Evolutionary conservation across 2,797 vertebrate species (phyloP), one percentile per base, ranked within the genome.

Genomic region (Phalloptychus januarius): DNA sequence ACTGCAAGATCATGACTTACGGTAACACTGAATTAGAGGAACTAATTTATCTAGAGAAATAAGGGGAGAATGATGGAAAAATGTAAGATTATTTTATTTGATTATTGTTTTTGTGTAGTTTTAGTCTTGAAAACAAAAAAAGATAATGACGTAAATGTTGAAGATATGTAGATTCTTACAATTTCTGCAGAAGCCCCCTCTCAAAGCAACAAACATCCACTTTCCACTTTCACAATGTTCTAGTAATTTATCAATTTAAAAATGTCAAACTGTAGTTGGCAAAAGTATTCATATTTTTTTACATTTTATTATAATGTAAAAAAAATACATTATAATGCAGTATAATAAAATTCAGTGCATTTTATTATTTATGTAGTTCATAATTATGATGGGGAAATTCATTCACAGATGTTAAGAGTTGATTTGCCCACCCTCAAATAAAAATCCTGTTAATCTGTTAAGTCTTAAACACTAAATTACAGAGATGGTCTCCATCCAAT

Each of bases 131-230:
- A 33, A 33, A 16, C 7, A 52, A 61, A 6, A 15, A 61, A 33
- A 61, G 28, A 33, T 61, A 15, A 33, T 61, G n/a, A 61, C 56
- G n/a, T n/a, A 58, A 58, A 45, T 71, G 67, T 71, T 71, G 13
- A 16, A 12, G 67, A n/a, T n/a, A 70, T 71, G 44, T 16, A 45
- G 13, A 13, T 71, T 28, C 5, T 25, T 36, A 36, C 31, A 63
- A 36, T 7, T 61, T 61, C 10, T 33, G 15, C 5, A 61, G 33
- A 61, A 61, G 33, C 3, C 12, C 11, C 20, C 2, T n/a, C n/a
- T n/a, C 20, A 4, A n/a, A 54, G n/a, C 8, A n/a, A 54, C 10
- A 56, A 56, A n/a, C n/a, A n/a, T n/a, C n/a, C n/a, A n/a, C n/a
- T n/a, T n/a, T n/a, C n/a, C n/a, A n/a, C n/a, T n/a, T n/a, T n/a